A percentile compares a stretch with the other conserved stretches of the same genome.
phyloP scores from a whole-genome alignment of 2,888 invertebrate species.

The Thera britannica region DNA sequence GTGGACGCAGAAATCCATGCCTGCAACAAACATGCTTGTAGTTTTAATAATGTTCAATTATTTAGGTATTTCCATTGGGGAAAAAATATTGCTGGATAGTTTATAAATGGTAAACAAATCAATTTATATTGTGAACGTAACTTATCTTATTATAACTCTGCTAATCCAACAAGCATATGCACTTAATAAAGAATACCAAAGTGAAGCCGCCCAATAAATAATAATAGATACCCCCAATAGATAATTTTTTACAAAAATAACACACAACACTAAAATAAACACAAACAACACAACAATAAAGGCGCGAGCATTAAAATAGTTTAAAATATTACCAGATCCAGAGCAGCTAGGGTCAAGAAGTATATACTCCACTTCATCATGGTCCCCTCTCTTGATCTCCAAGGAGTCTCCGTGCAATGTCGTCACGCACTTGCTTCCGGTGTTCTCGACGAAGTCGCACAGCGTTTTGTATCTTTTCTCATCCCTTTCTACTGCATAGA shows the following conservation, averaged over 20 bases:
- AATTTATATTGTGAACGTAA: not conserved
- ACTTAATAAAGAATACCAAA: not conserved
- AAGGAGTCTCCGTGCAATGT: slow-evolving; percentile 90
- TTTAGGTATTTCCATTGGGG: no score
- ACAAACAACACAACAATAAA: no score
- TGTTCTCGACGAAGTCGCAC: slow-evolving; percentile 85
- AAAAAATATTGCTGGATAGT: no score
- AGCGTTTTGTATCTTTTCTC: slow-evolving; percentile 87
- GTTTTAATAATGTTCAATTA: no score
- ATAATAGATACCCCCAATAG: no score
- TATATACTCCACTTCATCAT: slow-evolving; percentile 92
- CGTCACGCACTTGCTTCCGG: slow-evolving; percentile 88
- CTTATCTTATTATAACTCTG: not conserved
- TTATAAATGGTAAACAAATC: not conserved
- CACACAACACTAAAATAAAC: no score
- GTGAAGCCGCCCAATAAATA: not conserved
- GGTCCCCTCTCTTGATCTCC: slow-evolving; percentile 84
- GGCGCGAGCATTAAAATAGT: not conserved
- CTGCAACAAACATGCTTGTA: slow-evolving; percentile 31
- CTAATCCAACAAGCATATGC: not conserved
- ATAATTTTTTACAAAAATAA: no score
- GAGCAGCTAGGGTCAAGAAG: slow-evolving; percentile 99
- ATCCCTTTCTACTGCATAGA: slow-evolving; percentile 94
- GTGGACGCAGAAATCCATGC: slow-evolving; percentile 76
- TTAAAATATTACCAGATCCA: slow-evolving; percentile 89